Base-by-base conservation (phyloP, 2,113 vertebrate species). In the Scytalopus superciliaris region DNA sequence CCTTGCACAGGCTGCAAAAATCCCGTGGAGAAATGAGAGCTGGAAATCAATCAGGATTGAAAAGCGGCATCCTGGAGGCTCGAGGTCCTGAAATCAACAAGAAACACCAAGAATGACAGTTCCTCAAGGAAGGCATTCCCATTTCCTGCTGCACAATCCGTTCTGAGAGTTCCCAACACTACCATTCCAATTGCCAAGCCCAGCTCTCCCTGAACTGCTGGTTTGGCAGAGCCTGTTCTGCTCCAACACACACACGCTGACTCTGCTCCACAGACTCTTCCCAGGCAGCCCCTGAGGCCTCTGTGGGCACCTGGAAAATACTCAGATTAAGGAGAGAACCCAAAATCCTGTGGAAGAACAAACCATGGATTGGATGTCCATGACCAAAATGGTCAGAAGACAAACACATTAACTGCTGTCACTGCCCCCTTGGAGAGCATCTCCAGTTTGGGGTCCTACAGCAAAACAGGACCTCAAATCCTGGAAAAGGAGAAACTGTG, bases 401-500 rank as follows among this genome's bases (percentile, higher is more conserved):
- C 76, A 30, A 35, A 62, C 3, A n/a, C 21, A 15, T 35, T 22
- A 24, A 15, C n/a, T 35, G 56, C 33, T 24, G 23, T 15, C 33
- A 47, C 0, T 0, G 21, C 16, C 75, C 35, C 35, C 84, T 23
- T n/a, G 47, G n/a, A 47, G 28, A 28, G 12, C 1, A 1, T 2
- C 28, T 22, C 50, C 77, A 27, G 0, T 4, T 64, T 50, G 49
- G 1, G 6, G 7, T 24, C 40, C 69, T 52, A 12, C 35, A 35
- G 5, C 14, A 24, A 13, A 47, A 60, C 18, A 75, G 56, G 55
- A 40, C 40, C 62, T 64, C 70, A 60, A 19, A 73, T 8, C 14
- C 59, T 25, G n/a, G n/a, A 12, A 9, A 33, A 30, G 37, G 42
- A 13, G 27, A 39, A 45, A n/a, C 4, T 31, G 30, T 42, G 15